Percentiles rank a stretch among this genome's conserved stretches.
Conservation (phyloP, 1,140 invertebrate genomes). For the Physella acuta region DNA sequence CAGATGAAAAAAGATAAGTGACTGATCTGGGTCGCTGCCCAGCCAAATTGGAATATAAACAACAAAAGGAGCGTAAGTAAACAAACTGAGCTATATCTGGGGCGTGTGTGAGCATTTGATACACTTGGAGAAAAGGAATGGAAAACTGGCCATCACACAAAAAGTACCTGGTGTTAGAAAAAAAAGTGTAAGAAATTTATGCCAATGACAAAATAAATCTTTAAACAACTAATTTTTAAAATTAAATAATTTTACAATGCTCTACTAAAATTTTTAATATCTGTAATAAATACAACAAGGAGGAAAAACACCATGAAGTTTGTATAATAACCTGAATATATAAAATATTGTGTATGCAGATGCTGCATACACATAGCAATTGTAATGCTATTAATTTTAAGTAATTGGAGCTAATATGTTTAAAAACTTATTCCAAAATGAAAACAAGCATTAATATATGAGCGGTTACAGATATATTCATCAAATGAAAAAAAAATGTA, state of each 20-base stretch:
- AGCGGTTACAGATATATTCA: not conserved
- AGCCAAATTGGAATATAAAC: conserved; percentile 94
- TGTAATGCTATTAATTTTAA: no score
- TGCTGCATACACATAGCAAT: no score
- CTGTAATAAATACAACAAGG: no score
- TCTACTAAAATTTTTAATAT: no score
- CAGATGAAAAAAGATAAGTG: conserved; percentile 88
- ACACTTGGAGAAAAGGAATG: conserved; percentile 86
- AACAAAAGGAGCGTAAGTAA: conserved; percentile 88
- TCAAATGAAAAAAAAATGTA: conserved; percentile 35
- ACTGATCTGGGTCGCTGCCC: conserved; percentile 92
- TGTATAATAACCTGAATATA: no score
- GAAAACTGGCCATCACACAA: conserved; percentile 79
- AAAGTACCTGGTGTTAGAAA: conserved; percentile 67
- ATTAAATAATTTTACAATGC: no score
- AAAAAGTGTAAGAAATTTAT: no score
- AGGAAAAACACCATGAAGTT: no score
- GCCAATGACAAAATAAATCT: no score
- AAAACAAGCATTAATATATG: not conserved
- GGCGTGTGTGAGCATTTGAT: conserved; percentile 68
- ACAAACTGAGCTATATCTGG: conserved; percentile 74
- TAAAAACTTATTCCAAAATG: not conserved
- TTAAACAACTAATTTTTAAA: no score
- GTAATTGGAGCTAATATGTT: no score
- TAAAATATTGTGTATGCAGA: no score